Evolutionary conservation across 2,888 invertebrate species (phyloP).

Genomic region (Linhomoeus sp.): DNA sequence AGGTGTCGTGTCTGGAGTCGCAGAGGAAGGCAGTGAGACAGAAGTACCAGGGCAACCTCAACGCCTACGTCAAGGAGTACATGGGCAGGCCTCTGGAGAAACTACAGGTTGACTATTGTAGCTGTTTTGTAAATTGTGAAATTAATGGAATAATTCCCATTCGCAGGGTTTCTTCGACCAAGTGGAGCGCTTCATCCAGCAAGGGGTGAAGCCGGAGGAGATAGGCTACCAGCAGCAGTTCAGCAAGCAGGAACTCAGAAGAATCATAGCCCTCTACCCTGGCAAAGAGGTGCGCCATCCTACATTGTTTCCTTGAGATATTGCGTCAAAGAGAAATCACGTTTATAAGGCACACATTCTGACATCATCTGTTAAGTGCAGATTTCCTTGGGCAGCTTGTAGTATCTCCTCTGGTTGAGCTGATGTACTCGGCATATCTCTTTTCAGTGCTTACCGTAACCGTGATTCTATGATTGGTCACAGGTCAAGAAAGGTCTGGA

Average conservation of each 20-base stretch:
- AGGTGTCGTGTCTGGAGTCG: constrained; percentile 64
- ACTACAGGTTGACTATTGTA: constrained; percentile 46
- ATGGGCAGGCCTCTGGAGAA: constrained; percentile 82
- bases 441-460: no score
- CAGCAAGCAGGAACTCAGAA: constrained; percentile 82
- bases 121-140: not conserved
- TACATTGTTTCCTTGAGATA: not conserved
- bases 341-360: not conserved
- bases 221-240: constrained; percentile 92
- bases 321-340: not conserved
- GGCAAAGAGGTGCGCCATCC: constrained; percentile 45
- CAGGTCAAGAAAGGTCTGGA: constrained; percentile 71
- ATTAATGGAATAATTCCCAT: not conserved
- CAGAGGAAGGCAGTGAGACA: constrained; percentile 72
- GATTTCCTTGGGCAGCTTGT: no score
- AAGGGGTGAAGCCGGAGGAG: constrained; percentile 86
- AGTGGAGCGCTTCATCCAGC: constrained; percentile 71
- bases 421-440: no score
- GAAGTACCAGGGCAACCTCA: constrained; percentile 68
- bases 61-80: constrained; percentile 74
- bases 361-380: not conserved
- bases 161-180: constrained; percentile 83
- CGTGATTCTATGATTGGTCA: no score
- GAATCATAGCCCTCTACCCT: constrained; percentile 83
- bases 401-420: no score